phyloP scores from a whole-genome alignment of 1,140 invertebrate species.

The Platyscapa corneri region DNA sequence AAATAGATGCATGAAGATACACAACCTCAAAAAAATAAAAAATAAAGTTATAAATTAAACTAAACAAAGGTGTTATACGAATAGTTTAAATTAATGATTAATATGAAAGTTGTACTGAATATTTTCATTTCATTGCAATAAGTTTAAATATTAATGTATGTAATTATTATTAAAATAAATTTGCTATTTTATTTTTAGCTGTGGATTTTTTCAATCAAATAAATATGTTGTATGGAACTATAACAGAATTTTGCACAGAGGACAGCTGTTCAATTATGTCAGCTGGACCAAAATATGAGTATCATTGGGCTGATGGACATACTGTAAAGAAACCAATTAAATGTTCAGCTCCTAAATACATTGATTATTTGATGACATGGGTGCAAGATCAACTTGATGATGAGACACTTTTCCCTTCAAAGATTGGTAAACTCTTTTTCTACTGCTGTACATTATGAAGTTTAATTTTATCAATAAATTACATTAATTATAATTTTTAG shows the following conservation, averaged over 20 bases:
- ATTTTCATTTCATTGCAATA: no score
- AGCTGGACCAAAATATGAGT: constrained; percentile 98
- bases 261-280: constrained; percentile 99
- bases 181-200: constrained; percentile 78
- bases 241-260: constrained; percentile 99
- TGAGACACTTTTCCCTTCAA: constrained; percentile 98
- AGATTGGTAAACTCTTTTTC: constrained; percentile 87
- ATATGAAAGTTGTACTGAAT: no score
- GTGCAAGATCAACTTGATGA: constrained; percentile 99
- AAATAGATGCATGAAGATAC: no score
- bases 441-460: constrained; percentile 9
- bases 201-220: constrained; percentile 99
- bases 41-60: no score
- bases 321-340: constrained; percentile 99
- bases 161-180: not conserved
- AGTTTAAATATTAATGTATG: no score
- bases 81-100: no score
- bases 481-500: constrained; percentile 71
- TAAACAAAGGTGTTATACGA: no score
- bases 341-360: constrained; percentile 99
- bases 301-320: constrained; percentile 99
- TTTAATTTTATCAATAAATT: constrained; percentile 9
- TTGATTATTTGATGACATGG: constrained; percentile 99
- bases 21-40: no score
- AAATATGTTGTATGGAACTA: constrained; percentile 99